A percentile compares a stretch with the other conserved stretches of the same genome.
Conservation (phyloP, 2,797 vertebrate species). For the Spondyliosoma cantharus region DNA sequence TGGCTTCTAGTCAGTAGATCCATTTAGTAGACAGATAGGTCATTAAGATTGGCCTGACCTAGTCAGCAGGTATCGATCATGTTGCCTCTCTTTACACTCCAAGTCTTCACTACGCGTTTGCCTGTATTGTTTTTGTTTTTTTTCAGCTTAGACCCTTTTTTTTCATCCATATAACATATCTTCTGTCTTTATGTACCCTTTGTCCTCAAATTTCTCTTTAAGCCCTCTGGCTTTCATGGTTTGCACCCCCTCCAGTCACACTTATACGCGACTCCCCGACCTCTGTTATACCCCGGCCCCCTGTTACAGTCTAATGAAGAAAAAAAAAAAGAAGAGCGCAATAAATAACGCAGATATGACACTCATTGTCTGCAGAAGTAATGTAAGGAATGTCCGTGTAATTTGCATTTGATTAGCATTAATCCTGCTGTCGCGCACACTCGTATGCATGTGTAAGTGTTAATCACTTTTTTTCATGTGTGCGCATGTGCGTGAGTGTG, state of each 20-base stretch:
- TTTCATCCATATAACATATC: background rate
- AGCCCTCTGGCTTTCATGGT: conserved; percentile 31
- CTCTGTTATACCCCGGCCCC: conserved; percentile 52
- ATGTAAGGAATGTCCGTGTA: conserved; percentile 64
- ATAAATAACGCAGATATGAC: conserved; percentile 67
- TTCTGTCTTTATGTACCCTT: conserved; percentile 39
- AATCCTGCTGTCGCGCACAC: conserved; percentile 44
- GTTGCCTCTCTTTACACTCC: conserved; percentile 14
- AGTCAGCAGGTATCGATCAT: conserved; percentile 64
- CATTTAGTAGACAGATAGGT: conserved; percentile 55
- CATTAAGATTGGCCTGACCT: conserved; percentile 52
- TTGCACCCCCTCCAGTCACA: conserved; percentile 27
- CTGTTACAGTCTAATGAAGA: conserved; percentile 69
- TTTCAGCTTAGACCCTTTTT: background rate
- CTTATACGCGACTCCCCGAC: conserved; percentile 56
- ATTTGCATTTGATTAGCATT: conserved; percentile 73
- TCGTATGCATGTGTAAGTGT: background rate
- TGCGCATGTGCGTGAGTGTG: background rate
- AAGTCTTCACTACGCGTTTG: background rate
- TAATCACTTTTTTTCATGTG: conserved; percentile 21
- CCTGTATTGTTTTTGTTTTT: background rate
- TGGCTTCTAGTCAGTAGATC: conserved; percentile 53
- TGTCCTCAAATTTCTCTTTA: conserved; percentile 47
- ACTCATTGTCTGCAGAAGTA: conserved; percentile 63
- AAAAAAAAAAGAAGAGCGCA: background rate